Conservation (phyloP, 2,888 invertebrate genomes). For the Ochropleura plecta region DNA sequence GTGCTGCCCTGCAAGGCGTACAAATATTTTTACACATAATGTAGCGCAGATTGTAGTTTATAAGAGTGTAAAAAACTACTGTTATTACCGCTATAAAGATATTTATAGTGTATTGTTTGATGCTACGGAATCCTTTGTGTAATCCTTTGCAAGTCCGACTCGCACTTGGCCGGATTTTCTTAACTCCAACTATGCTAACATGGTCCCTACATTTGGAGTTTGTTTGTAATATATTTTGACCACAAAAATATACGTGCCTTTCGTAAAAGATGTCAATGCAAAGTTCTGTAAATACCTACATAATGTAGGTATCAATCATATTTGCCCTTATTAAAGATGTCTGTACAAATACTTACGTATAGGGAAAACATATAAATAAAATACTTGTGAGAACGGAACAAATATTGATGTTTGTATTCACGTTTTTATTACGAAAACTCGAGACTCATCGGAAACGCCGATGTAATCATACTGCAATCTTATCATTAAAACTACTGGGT, state of each 20-base stretch:
- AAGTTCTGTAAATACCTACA: neutral
- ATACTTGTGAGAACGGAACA: conserved; percentile 23
- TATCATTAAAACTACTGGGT: neutral
- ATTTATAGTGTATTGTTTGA: no score
- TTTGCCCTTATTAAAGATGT: conserved; percentile 19
- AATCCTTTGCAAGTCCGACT: no score
- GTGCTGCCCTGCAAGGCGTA: no score
- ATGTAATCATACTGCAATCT: conserved; percentile 21
- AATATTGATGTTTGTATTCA: conserved; percentile 8
- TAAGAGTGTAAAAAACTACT: no score
- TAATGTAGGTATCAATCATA: neutral
- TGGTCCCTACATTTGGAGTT: no score
- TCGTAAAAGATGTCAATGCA: conserved; percentile 35
- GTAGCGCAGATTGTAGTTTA: no score
- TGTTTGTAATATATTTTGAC: neutral
- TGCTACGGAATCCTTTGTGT: no score
- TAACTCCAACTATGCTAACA: no score
- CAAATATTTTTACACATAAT: no score
- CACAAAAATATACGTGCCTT: neutral
- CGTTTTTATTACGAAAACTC: conserved; percentile 29
- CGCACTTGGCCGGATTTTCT: no score
- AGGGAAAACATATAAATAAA: conserved; percentile 52
- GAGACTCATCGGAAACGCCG: conserved; percentile 24
- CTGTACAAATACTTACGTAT: neutral
- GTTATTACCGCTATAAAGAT: no score